These are phyloP conservation scores for Leptodactylus fuscus DNA, from an alignment of 2,113 vertebrate genomes.

Conservation along the genomic window DNA sequence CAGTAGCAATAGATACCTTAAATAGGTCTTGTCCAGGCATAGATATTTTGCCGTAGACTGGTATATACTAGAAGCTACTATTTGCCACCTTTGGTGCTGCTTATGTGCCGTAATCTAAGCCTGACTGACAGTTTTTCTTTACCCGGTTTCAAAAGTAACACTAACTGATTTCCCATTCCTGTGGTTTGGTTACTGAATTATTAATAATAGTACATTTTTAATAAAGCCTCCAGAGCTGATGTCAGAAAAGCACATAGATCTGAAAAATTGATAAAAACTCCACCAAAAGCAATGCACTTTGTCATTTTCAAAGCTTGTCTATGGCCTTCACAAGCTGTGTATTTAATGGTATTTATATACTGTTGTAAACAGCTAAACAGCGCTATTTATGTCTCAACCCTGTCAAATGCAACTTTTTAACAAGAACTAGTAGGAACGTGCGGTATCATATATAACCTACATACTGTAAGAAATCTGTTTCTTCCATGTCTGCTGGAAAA, in stretches of 20 bases:
- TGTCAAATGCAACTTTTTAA: background rate
- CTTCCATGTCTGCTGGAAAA: background rate
- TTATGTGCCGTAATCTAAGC: conserved; percentile 20
- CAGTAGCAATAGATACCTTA: too few relatives aligned
- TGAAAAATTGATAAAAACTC: conserved; percentile 55
- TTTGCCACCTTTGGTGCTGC: background rate
- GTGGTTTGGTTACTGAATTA: conserved; percentile 52
- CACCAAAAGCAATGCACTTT: conserved; percentile 38
- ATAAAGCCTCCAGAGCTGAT: conserved; percentile 53
- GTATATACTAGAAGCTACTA: background rate
- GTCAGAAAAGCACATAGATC: conserved; percentile 51
- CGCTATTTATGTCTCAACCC: background rate
- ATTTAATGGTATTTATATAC: conserved; percentile 37
- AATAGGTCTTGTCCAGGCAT: too few relatives aligned
- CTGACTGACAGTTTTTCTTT: conserved; percentile 36
- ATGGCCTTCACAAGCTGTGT: conserved; percentile 25
- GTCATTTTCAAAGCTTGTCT: conserved; percentile 51
- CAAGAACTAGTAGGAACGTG: background rate
- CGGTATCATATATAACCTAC: too few relatives aligned
- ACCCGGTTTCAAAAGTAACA: conserved; percentile 34
- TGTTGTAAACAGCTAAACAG: conserved; percentile 29
- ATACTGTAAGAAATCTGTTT: background rate
- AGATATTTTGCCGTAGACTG: too few relatives aligned
- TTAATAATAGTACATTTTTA: conserved; percentile 60
- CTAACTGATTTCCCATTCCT: conserved; percentile 54